These are phyloP conservation scores for Cairina moschata DNA, from an alignment of 2,113 vertebrate species.

Conservation along the genomic window DNA sequence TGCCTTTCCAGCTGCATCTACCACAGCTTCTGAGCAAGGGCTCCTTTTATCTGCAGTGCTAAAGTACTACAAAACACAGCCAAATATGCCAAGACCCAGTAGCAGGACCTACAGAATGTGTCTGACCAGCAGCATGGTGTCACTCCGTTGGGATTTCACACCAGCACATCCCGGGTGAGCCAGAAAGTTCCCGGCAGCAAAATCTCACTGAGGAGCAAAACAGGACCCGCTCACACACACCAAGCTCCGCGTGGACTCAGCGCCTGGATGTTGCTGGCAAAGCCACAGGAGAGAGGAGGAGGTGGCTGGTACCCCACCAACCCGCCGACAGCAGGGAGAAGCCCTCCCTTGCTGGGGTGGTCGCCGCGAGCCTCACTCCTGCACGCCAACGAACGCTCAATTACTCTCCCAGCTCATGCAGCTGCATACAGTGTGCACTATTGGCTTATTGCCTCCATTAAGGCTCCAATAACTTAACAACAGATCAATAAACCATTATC, in stretches of 20 bases:
- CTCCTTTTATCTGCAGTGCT: background rate
- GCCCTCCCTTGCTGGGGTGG: fast-evolving
- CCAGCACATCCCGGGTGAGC: background rate
- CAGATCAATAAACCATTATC: conserved; percentile 69
- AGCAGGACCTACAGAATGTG: background rate
- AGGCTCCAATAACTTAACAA: conserved; percentile 65
- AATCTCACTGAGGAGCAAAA: fast-evolving
- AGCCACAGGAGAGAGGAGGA: background rate
- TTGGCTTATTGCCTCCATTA: conserved; percentile 64
- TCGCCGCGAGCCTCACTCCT: background rate
- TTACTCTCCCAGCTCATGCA: background rate
- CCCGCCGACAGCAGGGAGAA: too few species aligned
- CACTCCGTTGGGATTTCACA: background rate
- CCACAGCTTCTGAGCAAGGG: background rate
- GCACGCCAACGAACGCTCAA: background rate
- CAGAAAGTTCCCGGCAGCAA: background rate
- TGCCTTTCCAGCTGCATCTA: background rate
- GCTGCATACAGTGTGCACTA: background rate
- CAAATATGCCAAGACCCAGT: background rate
- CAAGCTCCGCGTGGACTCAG: fast-evolving
- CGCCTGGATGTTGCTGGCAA: background rate
- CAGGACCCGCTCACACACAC: too few species aligned
- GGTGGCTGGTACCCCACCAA: too few species aligned
- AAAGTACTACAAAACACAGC: background rate
- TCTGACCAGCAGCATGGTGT: fast-evolving